Evolutionary conservation across 2,113 vertebrate genomes (phyloP), one percentile per base, ranked within the genome.

Genomic region (Gyps fulvus): DNA sequence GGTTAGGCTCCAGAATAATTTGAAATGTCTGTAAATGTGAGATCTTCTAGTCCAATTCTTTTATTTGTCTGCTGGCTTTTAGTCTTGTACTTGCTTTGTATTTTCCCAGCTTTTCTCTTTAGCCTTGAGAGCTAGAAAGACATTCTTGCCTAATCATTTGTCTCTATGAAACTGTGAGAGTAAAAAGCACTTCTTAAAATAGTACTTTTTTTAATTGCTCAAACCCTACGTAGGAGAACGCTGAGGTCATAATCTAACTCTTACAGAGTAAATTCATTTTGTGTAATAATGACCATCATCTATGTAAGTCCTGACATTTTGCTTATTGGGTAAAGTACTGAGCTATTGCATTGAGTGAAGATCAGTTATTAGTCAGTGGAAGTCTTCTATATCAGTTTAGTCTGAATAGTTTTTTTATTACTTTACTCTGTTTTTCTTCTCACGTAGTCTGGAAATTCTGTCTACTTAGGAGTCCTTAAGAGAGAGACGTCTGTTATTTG

Each of bases 381-480:
- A 94, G 45, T 38, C 49, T 73, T 87, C 83, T 85, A 1, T 40
- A 91, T 89, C 66, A 25, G 36, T 82, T 82, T 49, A 83, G 49
- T 38, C 32, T 36, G 45, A 77, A 61, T 6, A 81, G n/a, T 16
- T 95, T 94, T 92, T 92, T 95, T 95, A 67, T 84, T 70, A 45
- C 55, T 95, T 93, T 82, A 45, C n/a, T 91, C 61, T 91, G 72
- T 69, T 93, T 92, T 86, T 67, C 26, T 67, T 90, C 72, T 93
- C 83, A 63, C 57, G 61, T 94, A 67, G 89, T 89, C 89, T 95
- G 91, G 81, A 94, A 97, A 92, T 70, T 79, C 90, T 95, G 92
- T 94, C 95, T 95, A 11, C 73, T 95, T 91, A 82, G 70, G 87
- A 97, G 83, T 61, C 91, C 93, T 96, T 96, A 83, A 95, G 89